Base-by-base conservation (phyloP, 30 jellyfish, hydroid and myxozoan species). In the Nemopilema nomurai region DNA sequence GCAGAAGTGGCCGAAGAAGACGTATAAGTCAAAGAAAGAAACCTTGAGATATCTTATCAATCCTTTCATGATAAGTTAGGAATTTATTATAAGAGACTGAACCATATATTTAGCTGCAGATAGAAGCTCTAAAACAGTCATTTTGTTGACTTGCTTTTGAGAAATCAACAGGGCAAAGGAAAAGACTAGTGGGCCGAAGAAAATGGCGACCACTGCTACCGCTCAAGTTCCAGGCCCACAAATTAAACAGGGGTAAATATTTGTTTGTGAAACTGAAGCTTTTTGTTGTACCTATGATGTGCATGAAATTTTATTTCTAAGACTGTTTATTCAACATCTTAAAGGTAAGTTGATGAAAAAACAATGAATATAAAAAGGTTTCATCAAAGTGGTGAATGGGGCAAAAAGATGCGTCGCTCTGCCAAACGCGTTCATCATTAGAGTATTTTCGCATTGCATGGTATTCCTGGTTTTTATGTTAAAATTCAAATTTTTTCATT, bases 191-290 rank as follows among this genome's bases (percentile, higher is more conserved):
- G 80, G 76, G 69, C 89, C 80, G 63, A 67, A 31, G 33, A 86
- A 86, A 77, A 86, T 77, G 89, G 89, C 89, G 95, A 76, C 89
- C 50, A 86, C 95, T 7, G 89, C 89, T 26, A 76, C 89, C 50
- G 81, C 89, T n/a, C 89, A 69, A 24, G 41, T 79, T 70, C 77
- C 70, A 26, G 84, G 79, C 85, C 50, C 76, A 8, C 88, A 76
- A 76, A 53, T 86, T 80, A 84, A 76, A 84, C 89, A 76, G 30
- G 89, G 95, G 95, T 76, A 67, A 62, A 53, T 51, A 66, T 24
- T 49, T 30, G 77, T 7, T 70, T 7, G 57, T 6, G 13, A 41
- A n/a, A n/a, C n/a, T n/a, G n/a, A n/a, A n/a, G n/a, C n/a, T n/a
- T n/a, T n/a, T n/a, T n/a, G n/a, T n/a, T n/a, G n/a, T n/a, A n/a